Conservation (phyloP, 2,113 vertebrate genomes). For the Cryptotis parvus region DNA sequence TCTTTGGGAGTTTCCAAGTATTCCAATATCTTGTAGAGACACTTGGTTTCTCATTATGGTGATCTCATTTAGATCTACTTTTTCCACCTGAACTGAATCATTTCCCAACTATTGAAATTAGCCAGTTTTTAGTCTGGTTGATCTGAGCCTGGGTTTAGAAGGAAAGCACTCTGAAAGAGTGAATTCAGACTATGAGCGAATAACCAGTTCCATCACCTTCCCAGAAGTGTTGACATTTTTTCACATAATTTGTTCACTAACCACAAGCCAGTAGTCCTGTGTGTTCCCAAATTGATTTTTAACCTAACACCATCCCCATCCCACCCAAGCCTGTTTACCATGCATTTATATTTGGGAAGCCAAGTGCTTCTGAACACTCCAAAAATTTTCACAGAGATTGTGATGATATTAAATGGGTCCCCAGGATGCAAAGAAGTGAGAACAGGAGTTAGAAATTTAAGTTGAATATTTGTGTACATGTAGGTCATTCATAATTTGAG, state of each 20-base stretch:
- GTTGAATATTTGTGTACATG: neutral
- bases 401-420: neutral
- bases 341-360: conserved; percentile 5
- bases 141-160: neutral
- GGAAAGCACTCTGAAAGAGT: neutral
- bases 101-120: neutral
- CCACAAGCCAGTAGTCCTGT: neutral
- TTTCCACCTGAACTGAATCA: neutral
- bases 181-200: neutral
- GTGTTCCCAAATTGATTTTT: neutral
- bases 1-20: neutral
- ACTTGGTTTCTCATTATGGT: neutral
- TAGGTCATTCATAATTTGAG: conserved; percentile 54
- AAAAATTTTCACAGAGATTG: neutral
- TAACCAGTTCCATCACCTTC: neutral
- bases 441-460: conserved; percentile 25
- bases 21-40: neutral
- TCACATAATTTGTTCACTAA: conserved; percentile 6
- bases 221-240: neutral
- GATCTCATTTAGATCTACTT: neutral
- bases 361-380: neutral
- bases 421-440: neutral
- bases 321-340: too few relatives aligned
- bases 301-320: too few relatives aligned
- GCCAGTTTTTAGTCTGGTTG: neutral